These are phyloP conservation scores for Tylochromis polylepis DNA, from an alignment of 2,113 vertebrate species.

Conservation along the genomic window DNA sequence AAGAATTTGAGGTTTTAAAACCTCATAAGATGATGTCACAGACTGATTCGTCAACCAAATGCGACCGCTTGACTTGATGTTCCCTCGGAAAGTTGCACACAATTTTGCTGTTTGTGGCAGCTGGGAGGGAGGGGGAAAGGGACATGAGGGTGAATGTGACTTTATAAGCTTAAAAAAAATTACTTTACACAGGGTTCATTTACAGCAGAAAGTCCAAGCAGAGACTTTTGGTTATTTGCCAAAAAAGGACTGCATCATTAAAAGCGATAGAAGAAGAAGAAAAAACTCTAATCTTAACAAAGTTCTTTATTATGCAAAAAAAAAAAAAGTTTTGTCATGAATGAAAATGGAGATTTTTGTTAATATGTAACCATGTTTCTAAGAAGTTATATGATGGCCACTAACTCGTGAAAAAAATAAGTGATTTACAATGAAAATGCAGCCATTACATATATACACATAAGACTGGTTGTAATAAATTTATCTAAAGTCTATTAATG, in stretches of 20 bases:
- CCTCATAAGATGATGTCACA: conserved; percentile 63
- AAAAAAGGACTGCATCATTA: background rate
- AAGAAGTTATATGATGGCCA: conserved; percentile 15
- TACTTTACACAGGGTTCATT: conserved; percentile 53
- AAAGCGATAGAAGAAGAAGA: background rate
- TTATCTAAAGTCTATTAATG: conserved; percentile 15
- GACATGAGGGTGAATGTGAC: conserved; percentile 27
- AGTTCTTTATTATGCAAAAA: conserved; percentile 68
- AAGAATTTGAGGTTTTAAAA: conserved; percentile 15
- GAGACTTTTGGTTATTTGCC: background rate
- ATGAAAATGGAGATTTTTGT: conserved; percentile 19
- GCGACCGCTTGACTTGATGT: conserved; percentile 30
- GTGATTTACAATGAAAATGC: conserved; percentile 1
- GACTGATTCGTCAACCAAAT: conserved; percentile 50
- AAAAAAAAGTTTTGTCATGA: conserved; percentile 13
- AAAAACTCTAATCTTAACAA: conserved; percentile 1
- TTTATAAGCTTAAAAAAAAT: conserved; percentile 27
- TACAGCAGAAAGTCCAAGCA: background rate
- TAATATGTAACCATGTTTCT: conserved; percentile 15
- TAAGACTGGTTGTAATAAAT: background rate
- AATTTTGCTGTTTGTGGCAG: conserved; percentile 12
- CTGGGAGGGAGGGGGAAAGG: background rate
- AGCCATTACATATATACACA: background rate
- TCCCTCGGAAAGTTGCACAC: conserved; percentile 33
- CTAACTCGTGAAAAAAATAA: conserved; percentile 21